Evolutionary conservation across 2,113 vertebrate species (phyloP).

Genomic region (Podiceps cristatus): DNA sequence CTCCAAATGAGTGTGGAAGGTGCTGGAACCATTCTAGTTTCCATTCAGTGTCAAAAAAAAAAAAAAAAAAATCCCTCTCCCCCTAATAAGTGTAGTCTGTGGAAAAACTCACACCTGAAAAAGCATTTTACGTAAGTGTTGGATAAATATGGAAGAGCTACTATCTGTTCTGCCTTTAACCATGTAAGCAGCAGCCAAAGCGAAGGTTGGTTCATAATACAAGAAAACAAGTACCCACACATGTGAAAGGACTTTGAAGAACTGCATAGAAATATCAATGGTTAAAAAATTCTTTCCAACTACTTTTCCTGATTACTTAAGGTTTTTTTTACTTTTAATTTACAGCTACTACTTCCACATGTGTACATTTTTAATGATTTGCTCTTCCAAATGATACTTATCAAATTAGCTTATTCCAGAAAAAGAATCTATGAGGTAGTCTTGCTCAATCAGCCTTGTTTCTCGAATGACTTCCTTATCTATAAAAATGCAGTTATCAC

Average conservation of each 20-base stretch:
- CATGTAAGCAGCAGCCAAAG: not conserved
- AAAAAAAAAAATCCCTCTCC: not conserved
- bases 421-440: not conserved
- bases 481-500: not conserved
- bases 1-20: not conserved
- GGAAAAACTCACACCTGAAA: not conserved
- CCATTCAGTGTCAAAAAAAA: not conserved
- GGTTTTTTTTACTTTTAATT: not conserved
- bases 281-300: not conserved
- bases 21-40: not conserved
- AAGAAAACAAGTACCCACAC: accelerated
- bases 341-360: not conserved
- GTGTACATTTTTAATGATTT: slow-evolving; percentile 1
- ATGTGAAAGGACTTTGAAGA: not conserved
- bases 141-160: not conserved
- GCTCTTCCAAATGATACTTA: not conserved
- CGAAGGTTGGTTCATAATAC: not conserved
- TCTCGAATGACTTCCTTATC: not conserved
- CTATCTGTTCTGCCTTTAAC: not conserved
- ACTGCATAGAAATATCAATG: too few relatives aligned
- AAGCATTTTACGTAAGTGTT: accelerated
- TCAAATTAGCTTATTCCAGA: slow-evolving; percentile 11
- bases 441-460: not conserved
- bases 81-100: not conserved
- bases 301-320: not conserved